Evolutionary conservation across 2,797 vertebrate species (phyloP).

Genomic region (Ispidina lecontei): DNA sequence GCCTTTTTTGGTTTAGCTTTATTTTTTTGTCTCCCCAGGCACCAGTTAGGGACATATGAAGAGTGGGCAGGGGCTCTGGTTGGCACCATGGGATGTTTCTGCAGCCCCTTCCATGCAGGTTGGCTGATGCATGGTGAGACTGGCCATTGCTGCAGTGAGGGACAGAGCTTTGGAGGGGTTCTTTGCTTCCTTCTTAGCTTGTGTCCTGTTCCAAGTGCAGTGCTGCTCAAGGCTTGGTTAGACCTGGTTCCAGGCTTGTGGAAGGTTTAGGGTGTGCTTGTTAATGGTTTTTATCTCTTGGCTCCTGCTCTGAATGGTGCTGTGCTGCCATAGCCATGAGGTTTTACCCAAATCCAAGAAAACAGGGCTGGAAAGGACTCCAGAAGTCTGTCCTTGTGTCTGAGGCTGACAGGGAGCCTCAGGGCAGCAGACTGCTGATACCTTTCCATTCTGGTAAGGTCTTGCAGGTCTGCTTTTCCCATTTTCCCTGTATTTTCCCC

Average conservation of each 20-base stretch:
- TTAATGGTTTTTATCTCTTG: not conserved
- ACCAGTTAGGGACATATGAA: not conserved
- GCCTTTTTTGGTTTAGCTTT: not conserved
- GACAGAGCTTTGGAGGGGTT: not conserved
- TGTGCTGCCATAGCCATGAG: not conserved
- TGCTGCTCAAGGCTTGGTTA: not conserved
- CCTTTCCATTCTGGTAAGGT: not conserved
- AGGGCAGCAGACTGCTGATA: not conserved
- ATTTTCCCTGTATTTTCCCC: not conserved
- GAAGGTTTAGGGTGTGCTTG: not conserved
- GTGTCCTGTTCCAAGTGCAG: not conserved
- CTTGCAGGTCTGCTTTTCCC: constrained; percentile 3
- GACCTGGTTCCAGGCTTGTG: not conserved
- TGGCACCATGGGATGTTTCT: not conserved
- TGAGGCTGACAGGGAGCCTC: not conserved
- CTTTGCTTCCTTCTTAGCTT: not conserved
- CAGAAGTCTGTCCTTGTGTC: not conserved
- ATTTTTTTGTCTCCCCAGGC: not conserved
- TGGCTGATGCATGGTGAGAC: not conserved
- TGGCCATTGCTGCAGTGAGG: not conserved
- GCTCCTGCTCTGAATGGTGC: not conserved
- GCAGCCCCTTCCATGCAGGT: not conserved
- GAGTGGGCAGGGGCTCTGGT: not conserved
- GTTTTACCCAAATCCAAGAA: not conserved
- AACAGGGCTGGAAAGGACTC: not conserved